Conservation (phyloP, 2,797 vertebrate species). For the Xenops minutus region DNA sequence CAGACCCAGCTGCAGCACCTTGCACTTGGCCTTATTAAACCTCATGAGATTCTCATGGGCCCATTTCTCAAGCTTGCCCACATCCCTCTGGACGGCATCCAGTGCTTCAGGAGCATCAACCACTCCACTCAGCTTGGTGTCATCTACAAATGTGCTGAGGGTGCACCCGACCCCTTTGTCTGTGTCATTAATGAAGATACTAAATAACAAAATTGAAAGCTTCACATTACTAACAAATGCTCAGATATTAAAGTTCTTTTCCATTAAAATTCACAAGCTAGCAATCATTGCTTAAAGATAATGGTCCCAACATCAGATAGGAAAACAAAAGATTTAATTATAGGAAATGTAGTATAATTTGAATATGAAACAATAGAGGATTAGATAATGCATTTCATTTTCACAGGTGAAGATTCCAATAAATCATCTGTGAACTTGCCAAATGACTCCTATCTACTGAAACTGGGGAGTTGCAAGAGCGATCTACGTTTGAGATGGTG, state of each 20-base stretch:
- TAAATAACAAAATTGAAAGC: neutral
- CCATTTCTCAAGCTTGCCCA: neutral
- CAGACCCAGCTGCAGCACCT: neutral
- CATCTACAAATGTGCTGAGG: neutral
- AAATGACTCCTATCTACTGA: slow-evolving; percentile 20
- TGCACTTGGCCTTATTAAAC: neutral
- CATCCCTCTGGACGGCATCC: neutral
- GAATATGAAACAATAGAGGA: slow-evolving; percentile 26
- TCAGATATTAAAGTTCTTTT: neutral
- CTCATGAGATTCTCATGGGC: neutral
- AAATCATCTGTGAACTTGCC: slow-evolving; percentile 25
- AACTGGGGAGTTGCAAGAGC: neutral
- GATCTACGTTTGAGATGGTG: neutral
- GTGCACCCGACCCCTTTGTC: neutral
- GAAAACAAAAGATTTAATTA: slow-evolving; percentile 69
- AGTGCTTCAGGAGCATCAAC: neutral
- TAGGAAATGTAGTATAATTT: slow-evolving; percentile 9
- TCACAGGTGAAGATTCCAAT: slow-evolving; percentile 43
- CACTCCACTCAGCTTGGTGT: neutral
- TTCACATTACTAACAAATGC: slow-evolving; percentile 3
- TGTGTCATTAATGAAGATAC: neutral
- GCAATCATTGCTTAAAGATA: slow-evolving; percentile 55
- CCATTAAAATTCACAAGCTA: slow-evolving; percentile 51
- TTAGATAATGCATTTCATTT: slow-evolving; percentile 38
- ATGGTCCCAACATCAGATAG: slow-evolving; percentile 21